Conservation (phyloP, 2,113 vertebrate genomes). For the Oncorhynchus mykiss region DNA sequence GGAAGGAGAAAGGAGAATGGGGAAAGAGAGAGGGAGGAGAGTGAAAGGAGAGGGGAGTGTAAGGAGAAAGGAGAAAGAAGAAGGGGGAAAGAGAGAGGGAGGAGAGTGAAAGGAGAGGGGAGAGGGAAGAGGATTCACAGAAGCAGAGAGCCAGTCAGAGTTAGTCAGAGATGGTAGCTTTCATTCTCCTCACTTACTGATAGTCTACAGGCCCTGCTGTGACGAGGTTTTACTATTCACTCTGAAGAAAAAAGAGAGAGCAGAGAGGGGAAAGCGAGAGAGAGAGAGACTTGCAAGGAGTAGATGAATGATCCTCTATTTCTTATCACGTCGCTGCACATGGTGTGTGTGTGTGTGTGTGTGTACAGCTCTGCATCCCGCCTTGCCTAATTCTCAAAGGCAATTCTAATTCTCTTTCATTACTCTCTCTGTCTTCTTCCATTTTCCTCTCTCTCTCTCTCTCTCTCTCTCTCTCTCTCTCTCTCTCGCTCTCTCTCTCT, state of each 20-base stretch:
- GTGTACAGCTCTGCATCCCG: constrained; percentile 6
- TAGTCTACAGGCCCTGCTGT: constrained; percentile 1
- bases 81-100: neutral
- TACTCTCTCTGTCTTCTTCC: neutral
- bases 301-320: constrained; percentile 54
- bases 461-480: neutral
- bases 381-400: constrained; percentile 10
- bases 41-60: neutral
- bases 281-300: constrained; percentile 36
- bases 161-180: neutral
- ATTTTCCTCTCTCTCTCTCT: neutral
- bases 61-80: neutral
- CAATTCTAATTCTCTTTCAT: constrained; percentile 27
- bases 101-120: neutral
- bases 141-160: neutral
- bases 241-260: neutral
- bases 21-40: too few species aligned
- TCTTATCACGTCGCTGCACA: constrained; percentile 54
- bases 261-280: neutral
- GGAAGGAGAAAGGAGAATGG: neutral
- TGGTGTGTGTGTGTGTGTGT: constrained; percentile 23
- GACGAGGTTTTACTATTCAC: constrained; percentile 11
- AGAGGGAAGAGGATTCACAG: neutral
- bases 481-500: neutral
- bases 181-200: constrained; percentile 5